Evolutionary conservation across 2,113 vertebrate genomes (phyloP), one percentile per base, ranked within the genome.

Genomic region (Chaetodon auriga): DNA sequence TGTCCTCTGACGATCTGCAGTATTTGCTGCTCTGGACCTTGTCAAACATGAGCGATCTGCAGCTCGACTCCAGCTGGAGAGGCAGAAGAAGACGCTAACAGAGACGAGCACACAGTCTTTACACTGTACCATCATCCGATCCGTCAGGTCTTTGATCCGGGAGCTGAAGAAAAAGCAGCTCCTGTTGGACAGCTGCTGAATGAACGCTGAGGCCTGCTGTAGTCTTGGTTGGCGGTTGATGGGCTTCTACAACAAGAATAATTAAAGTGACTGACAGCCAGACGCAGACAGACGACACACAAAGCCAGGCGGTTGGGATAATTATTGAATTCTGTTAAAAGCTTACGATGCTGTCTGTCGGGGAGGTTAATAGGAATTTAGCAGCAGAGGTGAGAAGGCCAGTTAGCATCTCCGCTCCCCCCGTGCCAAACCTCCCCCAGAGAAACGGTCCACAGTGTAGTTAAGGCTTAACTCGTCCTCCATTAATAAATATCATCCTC

Each of bases 251-350:
- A 89, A 81, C 86, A 83, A 79, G 55, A 85, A 84, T 87, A 91
- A 93, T 92, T 93, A 91, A 87, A 82, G 72, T 84, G 88, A 90
- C 18, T 86, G 90, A 83, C 87, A 84, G 84, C 21, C 68, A 48
- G 62, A 62, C 77, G 19, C 36, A 74, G 72, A 69, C 65, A 61
- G 54, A 77, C 68, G 80, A 90, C 78, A 62, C 78, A 62, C 19
- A 36, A 54, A 65, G 57, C n/a, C 66, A 57, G 83, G 43, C 69
- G 66, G 73, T 36, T 63, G 70, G 81, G 72, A 87, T 73, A 87
- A 88, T 88, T 90, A 89, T 86, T 90, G 87, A 75, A 87, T 89
- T 74, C 62, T 86, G 76, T 79, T 89, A 72, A 86, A 90, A 79
- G 86, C 77, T 70, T 45, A 74, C 69, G 13, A 19, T 62, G 65